Conservation (phyloP, 2,113 vertebrate species). For the Acrocephalus arundinaceus region DNA sequence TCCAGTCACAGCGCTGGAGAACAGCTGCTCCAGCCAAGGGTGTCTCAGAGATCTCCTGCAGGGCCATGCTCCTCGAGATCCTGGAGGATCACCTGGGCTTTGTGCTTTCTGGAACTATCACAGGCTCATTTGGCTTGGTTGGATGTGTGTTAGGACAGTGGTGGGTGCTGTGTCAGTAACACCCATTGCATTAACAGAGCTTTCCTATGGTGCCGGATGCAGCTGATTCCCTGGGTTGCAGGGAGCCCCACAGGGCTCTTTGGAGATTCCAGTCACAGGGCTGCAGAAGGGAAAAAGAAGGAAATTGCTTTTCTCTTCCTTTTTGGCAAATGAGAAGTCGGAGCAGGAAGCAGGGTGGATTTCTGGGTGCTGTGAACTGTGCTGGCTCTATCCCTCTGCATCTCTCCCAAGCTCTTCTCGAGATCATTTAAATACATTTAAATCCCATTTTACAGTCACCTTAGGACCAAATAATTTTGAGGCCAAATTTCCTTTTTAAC, state of each 20-base stretch:
- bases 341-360: background rate
- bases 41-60: background rate
- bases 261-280: background rate
- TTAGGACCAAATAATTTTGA: background rate
- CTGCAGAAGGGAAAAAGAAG: background rate
- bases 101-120: background rate
- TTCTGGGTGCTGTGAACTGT: slow-evolving; percentile 23
- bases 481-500: slow-evolving; percentile 24
- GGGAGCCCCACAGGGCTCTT: background rate
- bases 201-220: background rate
- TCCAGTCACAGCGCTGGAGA: background rate
- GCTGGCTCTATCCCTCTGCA: background rate
- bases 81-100: background rate
- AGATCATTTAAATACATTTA: slow-evolving; percentile 10
- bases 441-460: slow-evolving; percentile 25
- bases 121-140: background rate
- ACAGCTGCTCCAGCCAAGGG: background rate
- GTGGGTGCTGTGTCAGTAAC: background rate
- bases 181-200: background rate
- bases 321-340: background rate
- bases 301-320: slow-evolving; percentile 12
- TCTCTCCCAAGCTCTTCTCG: background rate
- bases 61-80: background rate
- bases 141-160: background rate
- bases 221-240: background rate